These are phyloP conservation scores for Chaenogobius annularis DNA, from an alignment of 2,113 vertebrate species.

Conservation along the genomic window DNA sequence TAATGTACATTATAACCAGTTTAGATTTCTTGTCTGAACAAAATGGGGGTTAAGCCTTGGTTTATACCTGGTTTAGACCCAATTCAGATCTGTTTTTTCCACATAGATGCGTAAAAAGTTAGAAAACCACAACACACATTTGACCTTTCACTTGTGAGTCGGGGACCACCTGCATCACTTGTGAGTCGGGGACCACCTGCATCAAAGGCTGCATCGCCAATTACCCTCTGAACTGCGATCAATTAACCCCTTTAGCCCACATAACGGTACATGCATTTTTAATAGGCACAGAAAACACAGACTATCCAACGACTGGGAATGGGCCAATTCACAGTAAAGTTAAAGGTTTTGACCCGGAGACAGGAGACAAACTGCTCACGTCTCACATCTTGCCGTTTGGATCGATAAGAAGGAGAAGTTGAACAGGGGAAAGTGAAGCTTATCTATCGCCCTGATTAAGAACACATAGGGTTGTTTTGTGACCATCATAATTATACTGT, in stretches of 20 bases:
- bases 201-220: slow-evolving; percentile 33
- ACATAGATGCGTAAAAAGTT: background rate
- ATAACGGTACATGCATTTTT: slow-evolving; percentile 26
- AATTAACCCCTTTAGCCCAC: slow-evolving; percentile 48
- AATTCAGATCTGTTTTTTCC: no score
- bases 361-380: background rate
- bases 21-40: no score
- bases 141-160: slow-evolving; percentile 26
- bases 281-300: slow-evolving; percentile 17
- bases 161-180: slow-evolving; percentile 10
- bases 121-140: background rate
- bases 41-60: no score
- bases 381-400: slow-evolving; percentile 2
- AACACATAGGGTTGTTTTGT: slow-evolving; percentile 37
- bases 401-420: slow-evolving; percentile 5
- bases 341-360: slow-evolving; percentile 21
- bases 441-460: slow-evolving; percentile 58
- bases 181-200: slow-evolving; percentile 10
- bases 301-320: slow-evolving; percentile 14
- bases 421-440: slow-evolving; percentile 22
- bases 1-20: no score
- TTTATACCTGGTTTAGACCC: no score
- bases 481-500: slow-evolving; percentile 32
- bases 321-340: slow-evolving; percentile 8
- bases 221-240: slow-evolving; percentile 58